These are phyloP conservation scores for Artibeus lituratus DNA, from an alignment of 2,797 vertebrate genomes.

Conservation along the genomic window DNA sequence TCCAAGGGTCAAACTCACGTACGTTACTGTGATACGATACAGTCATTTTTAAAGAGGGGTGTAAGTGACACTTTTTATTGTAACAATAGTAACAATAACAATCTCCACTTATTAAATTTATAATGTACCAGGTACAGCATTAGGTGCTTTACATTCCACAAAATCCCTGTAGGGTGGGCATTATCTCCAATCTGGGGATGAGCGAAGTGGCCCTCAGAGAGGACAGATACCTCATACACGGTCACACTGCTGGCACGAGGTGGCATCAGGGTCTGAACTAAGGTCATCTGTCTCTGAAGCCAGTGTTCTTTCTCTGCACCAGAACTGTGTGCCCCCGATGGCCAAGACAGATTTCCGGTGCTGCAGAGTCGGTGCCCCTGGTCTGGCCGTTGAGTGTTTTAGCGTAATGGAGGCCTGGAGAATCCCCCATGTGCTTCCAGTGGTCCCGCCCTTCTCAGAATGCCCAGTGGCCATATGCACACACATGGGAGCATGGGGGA, in stretches of 20 bases:
- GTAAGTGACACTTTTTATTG: neutral
- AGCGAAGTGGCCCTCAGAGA: neutral
- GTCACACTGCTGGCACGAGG: neutral
- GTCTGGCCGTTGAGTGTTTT: neutral
- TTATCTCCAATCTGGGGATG: neutral
- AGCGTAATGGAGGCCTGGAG: neutral
- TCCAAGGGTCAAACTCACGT: too few relatives aligned
- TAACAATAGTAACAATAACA: neutral
- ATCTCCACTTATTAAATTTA: neutral
- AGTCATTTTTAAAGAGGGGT: neutral
- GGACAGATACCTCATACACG: neutral
- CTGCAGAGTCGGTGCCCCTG: neutral
- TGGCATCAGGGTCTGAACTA: neutral
- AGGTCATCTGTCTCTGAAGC: neutral
- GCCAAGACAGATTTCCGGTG: neutral
- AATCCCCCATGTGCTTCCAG: neutral
- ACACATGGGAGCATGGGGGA: neutral
- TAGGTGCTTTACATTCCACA: neutral
- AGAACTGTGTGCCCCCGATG: too few relatives aligned
- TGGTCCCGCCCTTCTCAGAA: neutral
- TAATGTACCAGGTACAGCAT: neutral
- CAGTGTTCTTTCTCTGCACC: neutral
- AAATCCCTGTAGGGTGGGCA: neutral
- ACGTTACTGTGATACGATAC: neutral
- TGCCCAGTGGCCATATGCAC: fast-evolving